Conservation (phyloP, 2,888 invertebrate genomes). For the Uropetala carovei region DNA sequence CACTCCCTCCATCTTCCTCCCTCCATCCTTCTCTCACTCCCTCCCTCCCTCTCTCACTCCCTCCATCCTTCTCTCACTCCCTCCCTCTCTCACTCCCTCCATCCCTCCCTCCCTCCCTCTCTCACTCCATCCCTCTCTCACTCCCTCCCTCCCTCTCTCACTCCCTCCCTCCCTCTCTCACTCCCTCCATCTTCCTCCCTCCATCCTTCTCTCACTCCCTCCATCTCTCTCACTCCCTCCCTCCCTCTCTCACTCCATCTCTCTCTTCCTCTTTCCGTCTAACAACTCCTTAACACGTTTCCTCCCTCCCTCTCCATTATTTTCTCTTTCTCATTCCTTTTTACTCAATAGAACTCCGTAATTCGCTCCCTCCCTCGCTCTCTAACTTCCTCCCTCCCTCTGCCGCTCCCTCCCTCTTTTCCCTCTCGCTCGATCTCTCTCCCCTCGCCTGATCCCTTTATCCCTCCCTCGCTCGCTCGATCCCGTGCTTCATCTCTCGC, state of each 20-base stretch:
- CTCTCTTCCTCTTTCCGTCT: conserved; percentile 39
- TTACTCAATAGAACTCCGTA: no score
- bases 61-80: no score
- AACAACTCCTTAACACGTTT: no score
- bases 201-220: background rate
- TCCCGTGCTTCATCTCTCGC: background rate
- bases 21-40: background rate
- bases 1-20: no score
- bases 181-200: no score
- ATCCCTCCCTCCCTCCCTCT: no score
- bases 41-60: background rate
- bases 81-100: background rate
- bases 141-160: background rate
- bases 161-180: background rate
- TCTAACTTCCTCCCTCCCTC: background rate
- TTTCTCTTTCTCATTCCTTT: background rate
- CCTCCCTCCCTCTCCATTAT: background rate
- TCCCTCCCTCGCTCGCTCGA: background rate
- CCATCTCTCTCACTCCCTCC: conserved; percentile 4
- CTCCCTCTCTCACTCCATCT: conserved; percentile 3
- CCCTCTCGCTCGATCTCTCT: background rate
- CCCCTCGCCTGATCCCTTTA: background rate
- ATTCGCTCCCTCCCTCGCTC: background rate
- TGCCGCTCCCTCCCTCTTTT: no score
- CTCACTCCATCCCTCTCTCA: background rate